Base-by-base conservation (phyloP, 2,797 vertebrate species). In the Anguilla pacifica region DNA sequence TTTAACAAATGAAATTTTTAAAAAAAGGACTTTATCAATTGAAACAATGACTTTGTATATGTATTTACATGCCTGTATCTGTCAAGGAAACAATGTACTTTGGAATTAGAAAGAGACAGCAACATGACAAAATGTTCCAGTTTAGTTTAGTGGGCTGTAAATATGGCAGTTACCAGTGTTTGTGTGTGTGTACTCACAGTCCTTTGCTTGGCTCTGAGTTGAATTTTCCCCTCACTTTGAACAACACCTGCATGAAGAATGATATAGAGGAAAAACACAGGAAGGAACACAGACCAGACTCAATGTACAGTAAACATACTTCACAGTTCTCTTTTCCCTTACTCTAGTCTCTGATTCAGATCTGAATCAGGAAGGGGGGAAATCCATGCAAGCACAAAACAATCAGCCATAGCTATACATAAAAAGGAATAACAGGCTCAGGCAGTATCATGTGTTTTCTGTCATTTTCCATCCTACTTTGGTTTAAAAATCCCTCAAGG, bases 191-290 rank as follows among this genome's bases (percentile, higher is more conserved):
- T 90, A 97, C 97, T 97, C 91, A 98, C 97, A 97, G 92, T 92
- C 94, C 93, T 94, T 93, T 95, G 90, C 93, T 92, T 88, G 95
- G 94, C 35, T 96, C 94, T 0, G 96, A 93, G 88, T 88, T 92
- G 88, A 94, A 96, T 3, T 94, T 93, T 9, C 94, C 95, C 90
- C 95, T 96, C 83, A 96, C 96, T 95, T 97, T 98, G 85, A 98
- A 96, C 87, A 98, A 93, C 85, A 97, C 97, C 97, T 98, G 94
- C 22, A 88, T 22, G n/a, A 31, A 46, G 85, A 74, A 17, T 72
- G 6, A 7, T 6, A 22, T 10, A 89, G 22, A 89, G 5, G 55
- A 49, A 28, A 84, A 88, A 89, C 46, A 90, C 0, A 28, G 22
- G 43, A 31, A 28, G 3, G 53, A 59, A 74, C 13, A 88, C 35